These are phyloP conservation scores for Macrosteles quadrilineatus DNA, from an alignment of 1,140 invertebrate genomes.

Conservation along the genomic window DNA sequence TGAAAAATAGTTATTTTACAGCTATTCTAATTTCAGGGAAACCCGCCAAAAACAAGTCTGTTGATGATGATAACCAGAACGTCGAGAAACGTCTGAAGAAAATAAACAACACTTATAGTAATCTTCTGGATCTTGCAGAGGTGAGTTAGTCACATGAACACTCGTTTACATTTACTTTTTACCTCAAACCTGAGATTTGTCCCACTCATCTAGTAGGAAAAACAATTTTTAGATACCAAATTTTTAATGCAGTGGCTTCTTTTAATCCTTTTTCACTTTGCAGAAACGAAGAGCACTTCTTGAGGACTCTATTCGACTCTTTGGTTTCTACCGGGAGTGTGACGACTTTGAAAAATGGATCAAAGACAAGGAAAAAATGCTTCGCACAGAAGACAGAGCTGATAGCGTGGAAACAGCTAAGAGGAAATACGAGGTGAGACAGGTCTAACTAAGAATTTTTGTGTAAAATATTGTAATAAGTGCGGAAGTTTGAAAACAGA, in stretches of 20 bases:
- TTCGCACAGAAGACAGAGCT: conserved; percentile 78
- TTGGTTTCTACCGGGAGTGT: conserved; percentile 95
- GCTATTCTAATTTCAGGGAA: conserved; percentile 45
- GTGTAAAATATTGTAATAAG: too few relatives aligned
- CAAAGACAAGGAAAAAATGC: conserved; percentile 88
- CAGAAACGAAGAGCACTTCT: conserved; percentile 75
- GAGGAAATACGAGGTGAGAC: conserved; percentile 84
- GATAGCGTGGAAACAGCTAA: conserved; percentile 94
- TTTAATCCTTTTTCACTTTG: conserved; percentile 20
- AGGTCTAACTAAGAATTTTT: too few relatives aligned
- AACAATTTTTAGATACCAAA: too few relatives aligned
- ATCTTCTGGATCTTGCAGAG: conserved; percentile 76
- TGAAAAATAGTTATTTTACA: too few relatives aligned
- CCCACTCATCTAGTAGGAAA: too few relatives aligned
- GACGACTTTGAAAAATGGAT: conserved; percentile 99
- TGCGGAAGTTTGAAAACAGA: too few relatives aligned
- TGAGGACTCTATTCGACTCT: conserved; percentile 90
- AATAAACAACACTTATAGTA: conserved; percentile 78
- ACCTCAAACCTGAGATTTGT: too few relatives aligned
- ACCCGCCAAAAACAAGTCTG: conserved; percentile 55
- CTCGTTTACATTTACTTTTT: too few relatives aligned
- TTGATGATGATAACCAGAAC: conserved; percentile 67
- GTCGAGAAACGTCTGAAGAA: conserved; percentile 80
- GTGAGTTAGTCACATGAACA: conserved; percentile 29
- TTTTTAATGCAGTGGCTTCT: too few relatives aligned